Conservation (phyloP, 1,140 invertebrate species). For the Laupala kohalensis region DNA sequence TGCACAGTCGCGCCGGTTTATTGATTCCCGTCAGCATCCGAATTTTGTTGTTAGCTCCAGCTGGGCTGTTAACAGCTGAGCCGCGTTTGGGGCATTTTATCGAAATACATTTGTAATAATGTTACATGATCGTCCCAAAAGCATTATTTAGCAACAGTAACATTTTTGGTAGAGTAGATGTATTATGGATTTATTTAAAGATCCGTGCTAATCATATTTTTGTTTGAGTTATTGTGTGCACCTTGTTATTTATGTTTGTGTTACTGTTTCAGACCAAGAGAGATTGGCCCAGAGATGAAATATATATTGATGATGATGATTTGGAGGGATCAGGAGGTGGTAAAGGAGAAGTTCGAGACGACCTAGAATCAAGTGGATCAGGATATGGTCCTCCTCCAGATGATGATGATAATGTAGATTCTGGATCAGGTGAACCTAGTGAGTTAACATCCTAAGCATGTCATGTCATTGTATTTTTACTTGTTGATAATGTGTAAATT, state of each 20-base stretch:
- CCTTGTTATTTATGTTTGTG: neutral
- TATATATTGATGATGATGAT: slow-evolving; percentile 33
- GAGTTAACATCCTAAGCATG: slow-evolving; percentile 3
- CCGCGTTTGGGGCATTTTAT: neutral
- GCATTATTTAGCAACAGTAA: neutral
- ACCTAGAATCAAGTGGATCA: slow-evolving; percentile 53
- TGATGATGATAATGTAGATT: slow-evolving; percentile 44
- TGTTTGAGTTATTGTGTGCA: neutral
- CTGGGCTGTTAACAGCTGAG: neutral
- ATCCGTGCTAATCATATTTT: too few relatives aligned
- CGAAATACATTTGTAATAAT: neutral
- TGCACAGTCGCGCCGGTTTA: neutral
- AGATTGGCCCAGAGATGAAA: slow-evolving; percentile 24
- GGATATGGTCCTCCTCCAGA: slow-evolving; percentile 49
- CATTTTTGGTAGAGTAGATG: neutral
- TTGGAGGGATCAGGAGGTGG: slow-evolving; percentile 35
- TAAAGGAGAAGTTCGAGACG: slow-evolving; percentile 38
- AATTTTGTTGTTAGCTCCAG: neutral
- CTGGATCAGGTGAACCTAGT: slow-evolving; percentile 18
- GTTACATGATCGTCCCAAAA: neutral
- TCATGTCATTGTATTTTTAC: too few relatives aligned
- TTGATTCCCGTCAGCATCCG: neutral
- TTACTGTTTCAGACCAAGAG: slow-evolving; percentile 4
- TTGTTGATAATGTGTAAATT: too few relatives aligned
- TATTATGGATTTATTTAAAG: neutral